A percentile compares a stretch with the other conserved stretches of the same genome.
These are phyloP conservation scores for Aphidoletes aphidimyza DNA, from an alignment of 2,888 invertebrate species.

Conservation along the genomic window DNA sequence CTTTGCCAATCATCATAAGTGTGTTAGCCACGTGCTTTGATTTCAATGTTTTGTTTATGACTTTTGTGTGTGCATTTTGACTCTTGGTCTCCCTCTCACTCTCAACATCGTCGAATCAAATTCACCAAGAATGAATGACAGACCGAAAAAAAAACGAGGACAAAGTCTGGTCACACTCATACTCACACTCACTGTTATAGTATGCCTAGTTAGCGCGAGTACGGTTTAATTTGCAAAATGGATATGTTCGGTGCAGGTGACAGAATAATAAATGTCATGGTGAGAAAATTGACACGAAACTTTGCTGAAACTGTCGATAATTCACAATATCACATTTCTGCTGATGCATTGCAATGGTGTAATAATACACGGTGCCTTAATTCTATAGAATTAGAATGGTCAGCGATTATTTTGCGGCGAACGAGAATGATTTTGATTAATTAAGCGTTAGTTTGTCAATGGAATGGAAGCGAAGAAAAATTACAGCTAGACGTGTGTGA, in stretches of 20 bases:
- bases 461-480: background rate
- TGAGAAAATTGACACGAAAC: constrained; percentile 9
- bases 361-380: too few relatives aligned
- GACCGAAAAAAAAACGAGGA: background rate
- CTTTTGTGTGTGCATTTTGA: background rate
- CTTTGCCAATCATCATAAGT: background rate
- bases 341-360: background rate
- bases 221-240: background rate
- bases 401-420: too few relatives aligned
- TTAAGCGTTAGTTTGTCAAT: background rate
- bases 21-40: background rate
- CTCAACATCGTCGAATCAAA: background rate
- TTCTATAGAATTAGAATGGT: constrained; percentile 23
- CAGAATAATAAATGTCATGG: constrained; percentile 20
- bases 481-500: too few relatives aligned
- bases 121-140: background rate
- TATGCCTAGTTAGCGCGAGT: too few relatives aligned
- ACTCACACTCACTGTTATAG: background rate
- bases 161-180: background rate
- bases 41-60: constrained; percentile 13
- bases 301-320: constrained; percentile 20
- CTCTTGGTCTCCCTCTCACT: background rate
- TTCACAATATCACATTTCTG: constrained; percentile 8
- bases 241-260: constrained; percentile 37
- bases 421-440: background rate